These are phyloP conservation scores for Salvelinus alpinus DNA, from an alignment of 2,113 vertebrate species.

Conservation along the genomic window DNA sequence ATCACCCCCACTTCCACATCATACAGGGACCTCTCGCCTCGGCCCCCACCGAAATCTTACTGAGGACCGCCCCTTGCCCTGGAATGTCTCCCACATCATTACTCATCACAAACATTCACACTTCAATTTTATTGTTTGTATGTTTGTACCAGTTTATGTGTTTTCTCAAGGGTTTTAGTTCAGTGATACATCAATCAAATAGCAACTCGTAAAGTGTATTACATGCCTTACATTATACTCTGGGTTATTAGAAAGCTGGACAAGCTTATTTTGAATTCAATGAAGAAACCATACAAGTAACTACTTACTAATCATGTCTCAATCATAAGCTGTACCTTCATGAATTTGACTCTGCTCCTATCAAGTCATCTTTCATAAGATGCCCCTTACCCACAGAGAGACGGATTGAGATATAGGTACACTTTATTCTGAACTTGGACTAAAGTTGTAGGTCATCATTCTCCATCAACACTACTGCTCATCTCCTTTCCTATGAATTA, in stretches of 20 bases:
- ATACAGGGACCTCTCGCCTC: slow-evolving; percentile 35
- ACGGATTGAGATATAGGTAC: not conserved
- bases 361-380: too few species aligned
- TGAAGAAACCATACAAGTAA: too few species aligned
- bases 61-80: slow-evolving; percentile 4
- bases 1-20: slow-evolving; percentile 56
- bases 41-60: not conserved
- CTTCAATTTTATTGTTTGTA: not conserved
- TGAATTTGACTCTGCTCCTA: too few species aligned
- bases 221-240: too few species aligned
- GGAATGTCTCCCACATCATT: not conserved
- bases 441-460: not conserved
- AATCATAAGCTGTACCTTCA: too few species aligned
- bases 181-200: too few species aligned
- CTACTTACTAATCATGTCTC: too few species aligned
- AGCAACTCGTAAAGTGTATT: too few species aligned
- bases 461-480: not conserved
- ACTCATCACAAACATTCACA: not conserved
- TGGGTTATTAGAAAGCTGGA: too few species aligned
- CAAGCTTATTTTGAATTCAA: too few species aligned
- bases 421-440: not conserved
- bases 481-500: not conserved
- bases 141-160: not conserved
- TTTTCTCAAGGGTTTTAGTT: not conserved
- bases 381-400: too few species aligned